Conservation (phyloP, 2,888 invertebrate genomes). For the Eledona agricola region DNA sequence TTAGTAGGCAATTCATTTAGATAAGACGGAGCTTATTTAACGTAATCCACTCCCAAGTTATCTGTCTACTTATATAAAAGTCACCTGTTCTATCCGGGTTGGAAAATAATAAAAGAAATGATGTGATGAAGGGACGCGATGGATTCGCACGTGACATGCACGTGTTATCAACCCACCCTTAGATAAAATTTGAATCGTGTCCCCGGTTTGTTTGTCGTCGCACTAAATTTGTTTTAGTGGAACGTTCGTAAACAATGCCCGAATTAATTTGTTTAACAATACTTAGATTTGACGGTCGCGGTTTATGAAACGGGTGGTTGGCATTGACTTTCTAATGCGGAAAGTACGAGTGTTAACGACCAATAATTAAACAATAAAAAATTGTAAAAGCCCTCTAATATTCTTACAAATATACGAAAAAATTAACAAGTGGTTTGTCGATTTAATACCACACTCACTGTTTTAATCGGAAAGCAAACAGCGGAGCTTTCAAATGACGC, state of each 20-base stretch:
- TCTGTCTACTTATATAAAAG: no score
- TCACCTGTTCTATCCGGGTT: no score
- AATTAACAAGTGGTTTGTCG: slow-evolving; percentile 1
- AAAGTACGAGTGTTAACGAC: slow-evolving; percentile 14
- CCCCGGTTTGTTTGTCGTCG: neutral
- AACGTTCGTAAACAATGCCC: neutral
- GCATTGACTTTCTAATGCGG: slow-evolving; percentile 9
- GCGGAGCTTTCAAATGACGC: no score
- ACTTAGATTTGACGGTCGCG: no score
- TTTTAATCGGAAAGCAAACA: no score
- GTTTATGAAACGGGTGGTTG: neutral
- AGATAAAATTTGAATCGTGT: slow-evolving; percentile 14
- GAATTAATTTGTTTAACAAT: no score
- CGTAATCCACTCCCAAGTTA: no score
- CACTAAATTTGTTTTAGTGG: no score
- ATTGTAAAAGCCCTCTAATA: slow-evolving; percentile 10
- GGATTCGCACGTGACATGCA: slow-evolving; percentile 22
- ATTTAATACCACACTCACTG: neutral
- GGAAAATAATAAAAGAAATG: slow-evolving; percentile 22
- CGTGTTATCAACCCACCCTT: slow-evolving; percentile 20
- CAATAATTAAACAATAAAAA: slow-evolving; percentile 14
- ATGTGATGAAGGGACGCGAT: slow-evolving; percentile 9
- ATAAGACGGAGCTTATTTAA: no score
- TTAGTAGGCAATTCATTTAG: no score
- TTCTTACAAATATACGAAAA: slow-evolving; percentile 9